Conservation (phyloP, 2,113 vertebrate species). For the Tringa solitaria region DNA sequence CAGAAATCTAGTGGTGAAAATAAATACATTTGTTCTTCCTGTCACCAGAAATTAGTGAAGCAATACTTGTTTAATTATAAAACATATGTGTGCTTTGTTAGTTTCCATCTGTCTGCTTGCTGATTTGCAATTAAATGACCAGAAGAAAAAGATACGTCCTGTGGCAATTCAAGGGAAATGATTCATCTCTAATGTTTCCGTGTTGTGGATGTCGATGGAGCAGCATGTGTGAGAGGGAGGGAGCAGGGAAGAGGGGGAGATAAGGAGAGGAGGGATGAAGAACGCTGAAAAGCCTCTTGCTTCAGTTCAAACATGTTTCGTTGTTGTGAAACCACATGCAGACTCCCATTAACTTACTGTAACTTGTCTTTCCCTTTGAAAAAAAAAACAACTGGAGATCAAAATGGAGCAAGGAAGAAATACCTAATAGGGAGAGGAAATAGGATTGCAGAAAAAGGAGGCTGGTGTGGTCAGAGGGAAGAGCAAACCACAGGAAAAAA, state of each 20-base stretch:
- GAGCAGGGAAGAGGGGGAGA: neutral
- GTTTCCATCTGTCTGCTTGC: conserved; percentile 44
- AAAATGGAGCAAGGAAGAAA: neutral
- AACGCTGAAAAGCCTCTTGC: neutral
- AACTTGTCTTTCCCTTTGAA: neutral
- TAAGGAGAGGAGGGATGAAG: neutral
- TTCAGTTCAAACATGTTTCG: neutral
- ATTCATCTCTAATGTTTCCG: conserved; percentile 48
- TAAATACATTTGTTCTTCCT: conserved; percentile 58
- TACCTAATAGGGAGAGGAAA: neutral
- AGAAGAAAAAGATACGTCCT: conserved; percentile 60
- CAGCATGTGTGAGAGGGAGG: neutral
- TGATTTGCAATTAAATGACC: conserved; percentile 69
- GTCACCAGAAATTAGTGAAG: conserved; percentile 65
- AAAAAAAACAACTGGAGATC: neutral
- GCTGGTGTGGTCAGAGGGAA: neutral
- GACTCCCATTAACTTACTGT: neutral
- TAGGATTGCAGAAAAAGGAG: neutral
- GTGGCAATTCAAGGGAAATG: conserved; percentile 22
- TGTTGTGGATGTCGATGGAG: neutral
- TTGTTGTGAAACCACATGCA: neutral
- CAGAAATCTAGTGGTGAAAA: conserved; percentile 44
- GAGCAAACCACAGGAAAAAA: neutral
- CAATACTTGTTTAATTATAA: conserved; percentile 63
- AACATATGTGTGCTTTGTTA: conserved; percentile 57